Base-by-base conservation (phyloP, 2,113 vertebrate genomes). In the Argyrosomus japonicus region DNA sequence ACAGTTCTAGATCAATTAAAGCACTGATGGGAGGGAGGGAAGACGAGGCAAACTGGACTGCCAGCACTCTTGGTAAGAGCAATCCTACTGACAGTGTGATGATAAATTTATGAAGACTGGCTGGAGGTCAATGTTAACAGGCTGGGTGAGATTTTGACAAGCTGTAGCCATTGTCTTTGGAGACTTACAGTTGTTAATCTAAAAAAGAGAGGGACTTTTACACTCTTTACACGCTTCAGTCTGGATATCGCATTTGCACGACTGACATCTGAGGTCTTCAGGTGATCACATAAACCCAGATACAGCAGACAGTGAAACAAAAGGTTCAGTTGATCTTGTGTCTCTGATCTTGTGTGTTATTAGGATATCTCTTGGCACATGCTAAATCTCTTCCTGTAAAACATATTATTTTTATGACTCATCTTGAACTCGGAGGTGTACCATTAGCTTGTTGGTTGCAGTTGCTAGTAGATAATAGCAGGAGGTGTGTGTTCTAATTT, bases 161-260 rank as follows among this genome's bases (percentile, higher is more conserved):
- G 69, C 10, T 0, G 58, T 18, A 45, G 47, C 36, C 14, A 12
- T 73, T 82, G 69, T 67, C 64, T 58, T 56, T 61, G 50, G 48
- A 61, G 29, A 21, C 65, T 64, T 1, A 29, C 23, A 40, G 76
- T 54, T 17, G 9, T 75, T 78, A 72, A 76, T 76, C n/a, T 75
- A 61, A 77, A 58, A 51, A 84, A n/a, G 47, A 75, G 11, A 65
- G 8, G 32, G 48, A n/a, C n/a, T n/a, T n/a, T n/a, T n/a, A n/a
- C n/a, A n/a, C n/a, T n/a, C n/a, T n/a, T n/a, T n/a, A n/a, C n/a
- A n/a, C n/a, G n/a, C n/a, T n/a, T n/a, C n/a, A n/a, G n/a, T n/a
- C n/a, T n/a, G n/a, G n/a, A n/a, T n/a, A n/a, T n/a, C 70, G 75
- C 25, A 63, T 87, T 84, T 77, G 72, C 62, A 64, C 60, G 71